Conservation (phyloP, 2,888 invertebrate genomes). For the Sturmia bella region DNA sequence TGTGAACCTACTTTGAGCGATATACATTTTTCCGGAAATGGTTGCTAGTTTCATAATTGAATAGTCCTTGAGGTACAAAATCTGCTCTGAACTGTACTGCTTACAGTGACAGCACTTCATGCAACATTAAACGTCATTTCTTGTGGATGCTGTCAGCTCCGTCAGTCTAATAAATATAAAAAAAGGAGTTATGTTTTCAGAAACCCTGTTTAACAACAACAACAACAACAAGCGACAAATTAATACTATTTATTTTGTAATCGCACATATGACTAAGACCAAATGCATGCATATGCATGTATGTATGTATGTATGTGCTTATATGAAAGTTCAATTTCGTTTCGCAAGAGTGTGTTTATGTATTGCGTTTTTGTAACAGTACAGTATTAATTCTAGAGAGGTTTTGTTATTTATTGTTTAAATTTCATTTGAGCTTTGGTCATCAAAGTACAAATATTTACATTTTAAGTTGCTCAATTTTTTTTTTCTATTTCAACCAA, state of each 20-base stretch:
- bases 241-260: neutral
- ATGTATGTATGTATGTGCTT: neutral
- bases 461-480: conserved; percentile 32
- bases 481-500: conserved; percentile 15
- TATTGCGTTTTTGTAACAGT: conserved; percentile 5
- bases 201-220: conserved; percentile 13
- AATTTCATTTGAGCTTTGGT: conserved; percentile 64
- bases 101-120: too few species aligned
- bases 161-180: too few species aligned
- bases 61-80: too few species aligned
- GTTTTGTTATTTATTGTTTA: conserved; percentile 57
- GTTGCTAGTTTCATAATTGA: too few species aligned
- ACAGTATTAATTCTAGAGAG: neutral
- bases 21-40: too few species aligned
- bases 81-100: too few species aligned
- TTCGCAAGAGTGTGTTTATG: conserved; percentile 6
- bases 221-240: neutral
- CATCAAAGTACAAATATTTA: conserved; percentile 67
- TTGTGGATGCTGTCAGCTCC: too few species aligned
- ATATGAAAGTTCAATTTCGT: neutral
- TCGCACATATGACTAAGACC: too few species aligned
- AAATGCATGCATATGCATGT: too few species aligned
- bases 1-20: too few species aligned
- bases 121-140: too few species aligned
- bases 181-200: neutral